Base-by-base conservation (phyloP, 2,888 invertebrate species). In the Anaspis maculata region DNA sequence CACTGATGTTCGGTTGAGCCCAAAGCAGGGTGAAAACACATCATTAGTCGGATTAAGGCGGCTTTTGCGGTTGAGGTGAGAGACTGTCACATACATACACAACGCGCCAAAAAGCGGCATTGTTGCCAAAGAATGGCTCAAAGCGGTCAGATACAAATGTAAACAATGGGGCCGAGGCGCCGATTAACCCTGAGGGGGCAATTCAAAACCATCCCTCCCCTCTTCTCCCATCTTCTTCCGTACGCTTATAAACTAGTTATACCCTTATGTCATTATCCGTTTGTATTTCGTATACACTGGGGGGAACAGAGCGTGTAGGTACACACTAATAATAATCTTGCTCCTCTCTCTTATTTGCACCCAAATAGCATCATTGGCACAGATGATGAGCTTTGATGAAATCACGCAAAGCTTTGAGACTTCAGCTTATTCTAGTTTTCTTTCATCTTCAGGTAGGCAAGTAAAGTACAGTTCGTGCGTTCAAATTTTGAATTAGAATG, bases 91-190 rank as follows among this genome's bases (percentile, higher is more conserved):
- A 54, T 47, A n/a, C n/a, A n/a, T n/a, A 52, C 56, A 56, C 52
- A 50, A 49, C 39, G 42, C 44, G 31, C 49, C 50, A 56, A 53
- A 59, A 58, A 51, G 54, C 45, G 33, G 36, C 43, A 57, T 59
- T 60, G 58, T 61, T 47, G 37, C 31, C 37, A 41, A 50, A 55
- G 56, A 57, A 59, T 54, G 46, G 52, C 45, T 47, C 46, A 53
- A 54, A 55, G 54, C 54, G 49, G 47, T 47, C 52, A 52, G 51
- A 55, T 53, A 52, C 52, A 54, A 54, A 47, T 52, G 57, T 58
- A 61, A 59, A 62, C 60, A 62, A 61, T 61, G 51, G 49, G 49
- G 49, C 48, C 48, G 56, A 60, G 57, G 59, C 59, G 59, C 54
- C 59, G 58, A 57, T 56, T 56, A 55, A 39, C 57, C 53, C 51